phyloP scores from a whole-genome alignment of 2,113 vertebrate genomes.

The Dissostichus mawsoni region DNA sequence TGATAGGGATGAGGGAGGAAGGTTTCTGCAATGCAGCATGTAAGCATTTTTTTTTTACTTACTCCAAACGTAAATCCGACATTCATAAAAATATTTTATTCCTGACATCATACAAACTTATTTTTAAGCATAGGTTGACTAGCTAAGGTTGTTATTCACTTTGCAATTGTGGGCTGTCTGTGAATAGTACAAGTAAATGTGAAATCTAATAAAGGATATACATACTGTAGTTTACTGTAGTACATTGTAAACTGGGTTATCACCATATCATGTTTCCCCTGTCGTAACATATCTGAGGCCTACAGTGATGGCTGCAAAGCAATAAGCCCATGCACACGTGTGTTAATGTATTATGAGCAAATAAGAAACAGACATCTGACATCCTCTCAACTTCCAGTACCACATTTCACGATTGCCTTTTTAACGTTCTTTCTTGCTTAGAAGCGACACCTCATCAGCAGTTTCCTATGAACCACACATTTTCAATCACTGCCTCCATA shows the following conservation, averaged over 20 bases:
- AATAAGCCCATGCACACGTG: conserved; percentile 2
- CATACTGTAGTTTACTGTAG: not conserved
- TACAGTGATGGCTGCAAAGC: not conserved
- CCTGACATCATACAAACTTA: not conserved
- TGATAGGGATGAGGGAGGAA: not conserved
- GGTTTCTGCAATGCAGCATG: not conserved
- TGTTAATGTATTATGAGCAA: conserved; percentile 13
- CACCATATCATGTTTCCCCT: not conserved
- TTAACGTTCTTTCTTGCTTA: not conserved
- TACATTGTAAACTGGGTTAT: not conserved
- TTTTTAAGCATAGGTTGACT: not conserved
- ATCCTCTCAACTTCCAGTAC: conserved; percentile 16
- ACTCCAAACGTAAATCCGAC: not conserved
- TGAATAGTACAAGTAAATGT: not conserved
- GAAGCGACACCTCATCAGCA: conserved; percentile 50
- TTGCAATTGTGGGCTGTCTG: no score
- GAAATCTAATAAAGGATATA: not conserved
- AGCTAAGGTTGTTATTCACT: not conserved
- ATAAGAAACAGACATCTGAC: conserved; percentile 32
- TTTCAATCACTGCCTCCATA: conserved; percentile 51
- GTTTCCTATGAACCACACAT: conserved; percentile 28
- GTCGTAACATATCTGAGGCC: not conserved
- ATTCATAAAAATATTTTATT: not conserved
- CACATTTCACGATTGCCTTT: not conserved
- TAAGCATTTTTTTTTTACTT: not conserved